Evolutionary conservation across 1,140 invertebrate species (phyloP).

Genomic region (Leguminivora glycinivorella): DNA sequence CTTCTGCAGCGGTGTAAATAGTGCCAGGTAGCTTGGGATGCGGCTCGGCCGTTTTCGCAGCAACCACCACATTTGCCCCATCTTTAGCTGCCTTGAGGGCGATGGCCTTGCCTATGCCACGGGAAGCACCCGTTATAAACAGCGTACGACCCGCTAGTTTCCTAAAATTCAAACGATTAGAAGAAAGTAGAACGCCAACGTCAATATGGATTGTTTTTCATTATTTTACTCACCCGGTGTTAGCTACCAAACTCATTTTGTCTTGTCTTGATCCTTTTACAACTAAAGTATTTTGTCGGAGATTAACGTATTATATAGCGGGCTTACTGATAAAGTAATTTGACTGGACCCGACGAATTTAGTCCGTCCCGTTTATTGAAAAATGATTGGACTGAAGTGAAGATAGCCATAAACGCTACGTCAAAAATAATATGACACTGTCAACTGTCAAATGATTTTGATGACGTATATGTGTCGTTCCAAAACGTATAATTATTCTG

Average conservation of each 20-base stretch:
- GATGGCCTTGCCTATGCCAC: slow-evolving; percentile 98
- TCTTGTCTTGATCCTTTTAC: slow-evolving; percentile 2
- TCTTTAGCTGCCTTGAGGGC: slow-evolving; percentile 96
- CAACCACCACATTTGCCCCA: slow-evolving; percentile 96
- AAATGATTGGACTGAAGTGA: slow-evolving; percentile 16
- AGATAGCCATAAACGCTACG: not conserved
- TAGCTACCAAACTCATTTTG: slow-evolving; percentile 73
- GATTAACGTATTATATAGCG: slow-evolving; percentile 13
- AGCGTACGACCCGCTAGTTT: slow-evolving; percentile 95
- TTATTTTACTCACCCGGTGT: slow-evolving; percentile 63
- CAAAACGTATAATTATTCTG: not conserved
- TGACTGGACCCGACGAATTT: slow-evolving; percentile 5
- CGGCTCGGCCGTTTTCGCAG: slow-evolving; percentile 96
- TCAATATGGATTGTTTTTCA: slow-evolving; percentile 28
- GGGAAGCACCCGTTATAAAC: slow-evolving; percentile 97
- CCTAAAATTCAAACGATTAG: slow-evolving; percentile 71
- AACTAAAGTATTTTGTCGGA: slow-evolving; percentile 12
- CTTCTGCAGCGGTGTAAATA: slow-evolving; percentile 97
- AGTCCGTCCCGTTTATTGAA: slow-evolving; percentile 21
- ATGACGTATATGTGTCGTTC: not conserved
- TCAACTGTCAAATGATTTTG: not conserved
- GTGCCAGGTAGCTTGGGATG: slow-evolving; percentile 99
- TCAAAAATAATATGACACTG: slow-evolving; percentile 12
- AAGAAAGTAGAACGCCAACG: slow-evolving; percentile 41
- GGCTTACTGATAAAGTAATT: slow-evolving; percentile 23